Conservation (phyloP, 2,888 invertebrate species). For the Esperia sulphurella region DNA sequence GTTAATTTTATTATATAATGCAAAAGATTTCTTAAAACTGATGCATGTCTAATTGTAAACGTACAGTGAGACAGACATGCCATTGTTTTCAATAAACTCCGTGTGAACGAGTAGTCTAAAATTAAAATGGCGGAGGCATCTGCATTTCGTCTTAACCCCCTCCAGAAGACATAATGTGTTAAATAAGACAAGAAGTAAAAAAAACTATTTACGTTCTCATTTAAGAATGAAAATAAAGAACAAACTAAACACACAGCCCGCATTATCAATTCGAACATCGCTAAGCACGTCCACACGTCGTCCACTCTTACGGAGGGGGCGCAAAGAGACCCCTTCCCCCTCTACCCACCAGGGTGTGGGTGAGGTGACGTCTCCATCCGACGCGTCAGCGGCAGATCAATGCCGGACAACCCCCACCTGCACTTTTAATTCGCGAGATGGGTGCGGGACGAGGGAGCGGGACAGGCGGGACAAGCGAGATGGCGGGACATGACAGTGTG, state of each 20-base stretch:
- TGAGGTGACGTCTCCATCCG: conserved; percentile 58
- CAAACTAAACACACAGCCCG: conserved; percentile 40
- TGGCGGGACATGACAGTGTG: conserved; percentile 16
- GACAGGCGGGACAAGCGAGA: conserved; percentile 9
- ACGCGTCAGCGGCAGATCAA: conserved; percentile 71
- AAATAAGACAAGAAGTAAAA: no score
- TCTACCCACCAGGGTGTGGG: conserved; percentile 15
- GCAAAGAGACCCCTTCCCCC: conserved; percentile 11
- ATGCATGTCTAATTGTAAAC: no score
- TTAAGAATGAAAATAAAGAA: conserved; percentile 10
- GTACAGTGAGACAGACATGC: no score
- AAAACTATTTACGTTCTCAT: no score
- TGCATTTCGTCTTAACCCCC: no score
- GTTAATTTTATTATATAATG: no score
- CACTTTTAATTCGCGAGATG: conserved; percentile 56
- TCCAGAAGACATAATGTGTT: no score
- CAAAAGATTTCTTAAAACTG: no score
- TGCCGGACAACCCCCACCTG: conserved; percentile 73
- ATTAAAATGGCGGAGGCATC: no score
- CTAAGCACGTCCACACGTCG: conserved; percentile 61
- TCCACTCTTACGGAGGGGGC: conserved; percentile 37
- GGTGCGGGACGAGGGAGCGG: conserved; percentile 20
- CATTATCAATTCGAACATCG: conserved; percentile 66
- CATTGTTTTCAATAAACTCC: no score
- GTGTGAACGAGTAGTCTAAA: no score